Evolutionary conservation across 2,797 vertebrate species (phyloP), one percentile per base, ranked within the genome.

Genomic region (Masticophis lateralis): DNA sequence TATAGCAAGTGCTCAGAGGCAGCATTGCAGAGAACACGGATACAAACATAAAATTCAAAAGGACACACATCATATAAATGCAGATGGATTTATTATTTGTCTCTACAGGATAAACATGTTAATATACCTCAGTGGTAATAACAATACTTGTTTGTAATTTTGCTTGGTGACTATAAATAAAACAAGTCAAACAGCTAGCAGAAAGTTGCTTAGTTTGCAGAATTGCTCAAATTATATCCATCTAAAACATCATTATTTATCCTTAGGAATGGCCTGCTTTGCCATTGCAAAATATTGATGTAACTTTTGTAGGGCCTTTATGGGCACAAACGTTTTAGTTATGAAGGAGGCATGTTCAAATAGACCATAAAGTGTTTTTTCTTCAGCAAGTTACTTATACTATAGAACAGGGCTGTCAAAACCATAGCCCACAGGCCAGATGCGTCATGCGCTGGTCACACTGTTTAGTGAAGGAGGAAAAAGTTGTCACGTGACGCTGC

Each of bases 361-460:
- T 74, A 74, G n/a, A 32, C 14, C 13, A 66, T 66, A n/a, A n/a
- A 7, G 3, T 28, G 5, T 7, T 18, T 63, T 63, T 74, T 8
- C 66, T 74, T 74, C n/a, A 37, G 14, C 66, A 74, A 37, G 13
- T 69, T 74, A 37, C 16, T 66, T n/a, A 66, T 66, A 74, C 66
- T 74, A 74, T 74, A 74, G 2, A 69, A 14, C 56, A 56, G 56
- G 14, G 56, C 14, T 57, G 56, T 57, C 56, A 57, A 57, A 57
- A 4, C 4, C 14, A 1, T 0, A 14, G 56, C 14, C 56, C 14
- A 11, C 1, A 1, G 53, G 53, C 53, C 53, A 1, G 14, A 3
- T 56, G 56, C 14, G 14, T 16, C 56, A 56, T 2, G 13, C 1
- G 56, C 13, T 57, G 56, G 5, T 5, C 16, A 56, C 16, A 18